Conservation (phyloP, 2,113 vertebrate species). For the Arothron firmamentum region DNA sequence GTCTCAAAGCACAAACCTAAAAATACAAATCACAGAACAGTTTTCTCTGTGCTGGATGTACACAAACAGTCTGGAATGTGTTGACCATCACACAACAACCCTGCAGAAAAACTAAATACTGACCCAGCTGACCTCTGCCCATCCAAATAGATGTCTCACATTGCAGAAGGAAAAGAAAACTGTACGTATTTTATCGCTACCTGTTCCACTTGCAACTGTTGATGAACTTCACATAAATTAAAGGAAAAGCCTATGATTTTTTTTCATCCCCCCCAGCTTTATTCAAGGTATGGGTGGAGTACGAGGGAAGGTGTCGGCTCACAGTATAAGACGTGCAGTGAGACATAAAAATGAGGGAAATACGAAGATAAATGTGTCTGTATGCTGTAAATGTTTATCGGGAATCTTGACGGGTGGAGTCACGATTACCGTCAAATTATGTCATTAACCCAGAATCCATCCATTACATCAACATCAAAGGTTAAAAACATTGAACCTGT, state of each 20-base stretch:
- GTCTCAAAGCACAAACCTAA: conserved; percentile 37
- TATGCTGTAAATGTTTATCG: conserved; percentile 54
- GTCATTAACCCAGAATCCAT: conserved; percentile 38
- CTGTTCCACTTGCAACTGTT: conserved; percentile 2
- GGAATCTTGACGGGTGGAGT: conserved; percentile 33
- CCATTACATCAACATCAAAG: conserved; percentile 10
- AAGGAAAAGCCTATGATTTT: conserved; percentile 9
- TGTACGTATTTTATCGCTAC: no score
- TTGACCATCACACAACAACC: conserved; percentile 13
- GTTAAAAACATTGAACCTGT: not conserved
- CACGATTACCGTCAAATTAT: conserved; percentile 47
- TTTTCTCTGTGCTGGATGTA: not conserved
- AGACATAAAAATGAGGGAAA: conserved; percentile 7
- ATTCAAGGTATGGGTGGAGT: no score
- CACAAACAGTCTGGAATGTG: conserved; percentile 27
- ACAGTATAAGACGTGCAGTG: not conserved
- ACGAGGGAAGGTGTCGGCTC: not conserved
- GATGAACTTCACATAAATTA: conserved; percentile 10
- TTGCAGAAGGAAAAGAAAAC: not conserved
- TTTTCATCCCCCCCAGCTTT: no score
- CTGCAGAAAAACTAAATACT: conserved; percentile 46
- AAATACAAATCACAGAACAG: conserved; percentile 40
- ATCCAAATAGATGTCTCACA: conserved; percentile 16
- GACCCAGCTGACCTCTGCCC: conserved; percentile 31
- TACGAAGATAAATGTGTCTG: conserved; percentile 26